Percentiles rank a stretch among this genome's conserved stretches.
phyloP scores from a whole-genome alignment of 2,797 vertebrate genomes.

The Platyrinchus mystaceus region DNA sequence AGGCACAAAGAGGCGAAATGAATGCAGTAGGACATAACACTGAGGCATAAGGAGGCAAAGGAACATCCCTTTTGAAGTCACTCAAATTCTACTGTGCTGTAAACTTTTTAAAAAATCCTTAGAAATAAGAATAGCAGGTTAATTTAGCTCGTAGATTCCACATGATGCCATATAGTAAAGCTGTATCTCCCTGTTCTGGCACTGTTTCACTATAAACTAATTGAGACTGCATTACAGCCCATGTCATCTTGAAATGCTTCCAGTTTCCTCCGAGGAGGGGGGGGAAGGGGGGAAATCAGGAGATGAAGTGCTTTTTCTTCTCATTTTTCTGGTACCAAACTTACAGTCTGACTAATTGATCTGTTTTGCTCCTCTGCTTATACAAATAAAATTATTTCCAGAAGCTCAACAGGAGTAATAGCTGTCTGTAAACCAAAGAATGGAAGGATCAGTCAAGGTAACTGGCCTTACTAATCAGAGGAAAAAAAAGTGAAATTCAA shows the following conservation, averaged over 20 bases:
- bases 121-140: not conserved
- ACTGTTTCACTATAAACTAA: not conserved
- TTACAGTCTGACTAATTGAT: not conserved
- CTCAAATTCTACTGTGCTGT: not conserved
- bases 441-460: not conserved
- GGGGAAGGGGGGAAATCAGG: not conserved
- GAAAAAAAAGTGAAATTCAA: not conserved
- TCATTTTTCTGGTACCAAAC: not conserved
- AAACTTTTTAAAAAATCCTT: not conserved
- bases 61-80: not conserved
- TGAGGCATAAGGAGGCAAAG: not conserved
- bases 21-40: not conserved
- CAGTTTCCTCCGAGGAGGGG: not conserved
- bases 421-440: not conserved
- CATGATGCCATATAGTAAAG: not conserved
- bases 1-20: not conserved
- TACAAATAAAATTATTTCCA: not conserved
- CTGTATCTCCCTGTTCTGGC: not conserved
- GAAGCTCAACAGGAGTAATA: not conserved
- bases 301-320: not conserved
- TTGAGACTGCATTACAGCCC: not conserved
- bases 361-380: conserved; percentile 29
- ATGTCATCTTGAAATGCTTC: not conserved
- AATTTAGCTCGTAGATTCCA: not conserved
- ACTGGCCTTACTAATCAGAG: not conserved